These are phyloP conservation scores for Myathropa florea DNA, from an alignment of 2,888 invertebrate species.

Conservation along the genomic window DNA sequence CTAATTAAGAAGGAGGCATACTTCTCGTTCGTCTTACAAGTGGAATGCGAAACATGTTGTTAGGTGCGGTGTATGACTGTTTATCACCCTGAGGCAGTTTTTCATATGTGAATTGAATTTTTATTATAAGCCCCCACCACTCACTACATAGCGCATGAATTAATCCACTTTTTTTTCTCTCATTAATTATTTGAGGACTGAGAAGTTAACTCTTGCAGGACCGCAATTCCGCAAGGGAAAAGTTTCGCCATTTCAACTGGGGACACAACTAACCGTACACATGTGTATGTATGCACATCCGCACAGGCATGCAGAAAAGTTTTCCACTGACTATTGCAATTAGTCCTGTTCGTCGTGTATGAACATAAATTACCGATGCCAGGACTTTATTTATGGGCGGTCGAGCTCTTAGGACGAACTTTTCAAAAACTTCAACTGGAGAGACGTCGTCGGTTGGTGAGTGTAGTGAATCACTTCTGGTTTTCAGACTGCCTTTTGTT, in stretches of 20 bases:
- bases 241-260: conserved; percentile 53
- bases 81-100: conserved; percentile 60
- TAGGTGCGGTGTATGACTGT: conserved; percentile 34
- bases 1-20: conserved; percentile 62
- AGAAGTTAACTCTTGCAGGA: conserved; percentile 57
- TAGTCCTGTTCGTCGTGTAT: conserved; percentile 72
- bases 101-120: conserved; percentile 70
- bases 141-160: conserved; percentile 39
- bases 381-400: conserved; percentile 70
- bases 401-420: conserved; percentile 67
- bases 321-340: conserved; percentile 73
- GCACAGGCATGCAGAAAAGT: conserved; percentile 72
- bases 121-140: conserved; percentile 49
- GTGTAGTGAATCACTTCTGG: conserved; percentile 31
- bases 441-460: conserved; percentile 22
- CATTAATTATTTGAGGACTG: conserved; percentile 64
- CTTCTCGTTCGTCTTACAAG: conserved; percentile 22
- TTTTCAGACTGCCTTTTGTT: conserved; percentile 14
- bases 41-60: conserved; percentile 56
- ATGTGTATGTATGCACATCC: conserved; percentile 43
- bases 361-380: conserved; percentile 73
- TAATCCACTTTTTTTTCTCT: conserved; percentile 43
- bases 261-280: conserved; percentile 5
- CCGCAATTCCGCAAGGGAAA: conserved; percentile 66
- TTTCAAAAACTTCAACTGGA: conserved; percentile 39